phyloP scores from a whole-genome alignment of 2,888 invertebrate genomes.

The Melanotus villosus region DNA sequence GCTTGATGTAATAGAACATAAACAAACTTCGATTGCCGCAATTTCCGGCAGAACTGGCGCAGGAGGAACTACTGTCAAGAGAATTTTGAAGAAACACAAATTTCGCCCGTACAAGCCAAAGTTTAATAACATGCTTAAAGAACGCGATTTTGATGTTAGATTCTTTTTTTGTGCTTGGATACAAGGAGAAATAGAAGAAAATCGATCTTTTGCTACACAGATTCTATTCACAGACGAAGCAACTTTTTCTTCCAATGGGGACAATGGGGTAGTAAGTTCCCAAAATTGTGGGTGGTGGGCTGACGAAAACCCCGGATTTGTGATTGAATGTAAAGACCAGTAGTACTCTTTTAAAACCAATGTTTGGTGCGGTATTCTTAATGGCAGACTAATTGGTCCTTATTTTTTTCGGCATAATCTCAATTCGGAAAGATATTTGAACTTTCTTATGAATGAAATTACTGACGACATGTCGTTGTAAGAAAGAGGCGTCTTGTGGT shows the following conservation, averaged over 20 bases:
- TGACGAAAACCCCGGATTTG: conserved; percentile 12
- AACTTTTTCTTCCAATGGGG: conserved; percentile 11
- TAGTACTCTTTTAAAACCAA: conserved; percentile 25
- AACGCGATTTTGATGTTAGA: conserved; percentile 9
- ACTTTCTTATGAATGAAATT: conserved; percentile 10
- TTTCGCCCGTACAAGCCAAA: conserved; percentile 1
- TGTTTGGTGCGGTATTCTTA: conserved; percentile 26
- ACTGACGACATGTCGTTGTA: neutral
- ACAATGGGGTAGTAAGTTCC: conserved; percentile 5
- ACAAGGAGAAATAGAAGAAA: conserved; percentile 19
- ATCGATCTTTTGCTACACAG: neutral
- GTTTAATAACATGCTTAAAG: conserved; percentile 3
- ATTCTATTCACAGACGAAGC: conserved; percentile 21
- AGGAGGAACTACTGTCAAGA: no score
- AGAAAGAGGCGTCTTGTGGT: no score
- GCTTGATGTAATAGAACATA: no score
- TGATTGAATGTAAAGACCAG: conserved; percentile 1
- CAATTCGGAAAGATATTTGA: conserved; percentile 7
- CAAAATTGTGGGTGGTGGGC: conserved; percentile 24
- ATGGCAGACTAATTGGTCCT: conserved; percentile 8
- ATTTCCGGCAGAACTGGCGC: no score
- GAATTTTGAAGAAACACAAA: neutral
- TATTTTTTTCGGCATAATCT: conserved; percentile 16
- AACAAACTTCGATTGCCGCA: no score
- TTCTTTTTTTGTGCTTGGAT: conserved; percentile 1